These are phyloP conservation scores for Chloroclysta siterata DNA, from an alignment of 2,888 invertebrate genomes.

Conservation along the genomic window DNA sequence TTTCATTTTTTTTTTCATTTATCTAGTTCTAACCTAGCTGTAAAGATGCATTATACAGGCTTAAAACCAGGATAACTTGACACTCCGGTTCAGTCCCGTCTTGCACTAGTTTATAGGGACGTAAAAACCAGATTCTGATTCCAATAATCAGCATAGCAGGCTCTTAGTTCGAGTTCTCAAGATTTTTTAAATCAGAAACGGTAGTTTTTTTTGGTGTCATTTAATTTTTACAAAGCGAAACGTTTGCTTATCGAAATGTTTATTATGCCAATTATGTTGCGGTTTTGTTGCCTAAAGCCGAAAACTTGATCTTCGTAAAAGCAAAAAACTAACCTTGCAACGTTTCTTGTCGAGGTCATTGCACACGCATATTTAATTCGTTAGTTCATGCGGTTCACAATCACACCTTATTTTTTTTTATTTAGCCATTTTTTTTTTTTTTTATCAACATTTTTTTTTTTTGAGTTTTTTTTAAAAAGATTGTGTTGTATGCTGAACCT, in stretches of 20 bases:
- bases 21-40: too few relatives aligned
- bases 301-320: too few relatives aligned
- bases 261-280: constrained; percentile 12
- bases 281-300: neutral
- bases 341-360: constrained; percentile 15
- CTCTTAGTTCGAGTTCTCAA: neutral
- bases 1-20: too few relatives aligned
- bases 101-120: neutral
- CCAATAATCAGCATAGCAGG: neutral
- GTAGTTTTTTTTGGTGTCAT: neutral
- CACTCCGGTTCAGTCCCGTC: neutral
- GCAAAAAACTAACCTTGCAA: too few relatives aligned
- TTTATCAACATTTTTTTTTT: too few relatives aligned
- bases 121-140: neutral
- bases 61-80: neutral
- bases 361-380: constrained; percentile 6
- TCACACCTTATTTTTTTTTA: too few relatives aligned
- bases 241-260: neutral
- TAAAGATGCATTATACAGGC: too few relatives aligned
- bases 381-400: constrained; percentile 9
- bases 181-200: neutral
- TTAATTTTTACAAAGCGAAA: neutral
- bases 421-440: neutral
- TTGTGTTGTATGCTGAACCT: too few relatives aligned
- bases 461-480: too few relatives aligned